Evolutionary conservation across 2,888 invertebrate genomes (phyloP), one percentile per base, ranked within the genome.

Genomic region (Gryllus longicercus): DNA sequence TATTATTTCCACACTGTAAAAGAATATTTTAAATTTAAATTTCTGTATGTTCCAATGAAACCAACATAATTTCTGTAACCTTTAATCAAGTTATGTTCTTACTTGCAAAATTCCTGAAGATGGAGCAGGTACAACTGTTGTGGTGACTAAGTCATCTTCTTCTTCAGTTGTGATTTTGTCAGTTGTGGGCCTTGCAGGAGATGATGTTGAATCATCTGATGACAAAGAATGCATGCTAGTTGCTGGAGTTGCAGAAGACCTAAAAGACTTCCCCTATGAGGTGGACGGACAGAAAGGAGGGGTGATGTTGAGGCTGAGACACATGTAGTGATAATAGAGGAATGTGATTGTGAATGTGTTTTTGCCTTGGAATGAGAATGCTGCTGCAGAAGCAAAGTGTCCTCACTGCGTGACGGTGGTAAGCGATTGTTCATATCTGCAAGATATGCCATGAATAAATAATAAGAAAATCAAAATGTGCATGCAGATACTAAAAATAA

Each of bases 341-440:
- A 80, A 50, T 82, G 81, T n/a, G 81, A 79, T n/a, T 81, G 75
- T 49, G 77, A n/a, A n/a, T n/a, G n/a, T n/a, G n/a, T n/a, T 51
- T 80, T 51, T 50, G 51, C 50, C 23, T 49, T 38, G 78, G 81
- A 63, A n/a, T 63, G 63, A 63, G 63, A 18, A 74, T 75, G 77
- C 82, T 87, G 84, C n/a, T 87, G 89, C 85, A 89, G 87, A 1
- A 90, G 89, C 11, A 95, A 87, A 0, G 93, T 93, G 84, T 95
- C 95, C 85, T 95, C 95, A 82, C 95, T 95, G n/a, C 93, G 90
- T 0, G 95, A 95, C n/a, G 95, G 93, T 8, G 93, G 93, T 78
- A 95, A 87, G 51, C 93, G 81, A 38, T 79, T 50, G 25, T 38
- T 23, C 51, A 79, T 79, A 23, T 78, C 81, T 81, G 49, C 23